phyloP scores from a whole-genome alignment of 2,888 invertebrate species.

The Fabriciana adippe region DNA sequence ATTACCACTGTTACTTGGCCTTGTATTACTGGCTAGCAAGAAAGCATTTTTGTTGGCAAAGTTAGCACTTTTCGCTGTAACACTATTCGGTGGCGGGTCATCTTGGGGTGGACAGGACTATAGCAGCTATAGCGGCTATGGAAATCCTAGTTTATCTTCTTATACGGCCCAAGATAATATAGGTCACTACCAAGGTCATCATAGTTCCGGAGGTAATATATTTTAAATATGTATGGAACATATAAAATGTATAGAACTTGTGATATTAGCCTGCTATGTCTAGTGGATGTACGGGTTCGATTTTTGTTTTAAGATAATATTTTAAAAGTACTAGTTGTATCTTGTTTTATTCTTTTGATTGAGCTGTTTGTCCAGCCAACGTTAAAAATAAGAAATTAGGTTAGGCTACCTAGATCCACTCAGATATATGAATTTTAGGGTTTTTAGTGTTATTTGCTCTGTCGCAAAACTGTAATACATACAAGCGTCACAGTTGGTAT shows the following conservation, averaged over 20 bases:
- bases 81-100: conserved; percentile 83
- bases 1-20: conserved; percentile 87
- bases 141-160: conserved; percentile 56
- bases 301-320: too few species aligned
- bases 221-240: conserved; percentile 15
- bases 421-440: too few species aligned
- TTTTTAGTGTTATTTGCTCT: too few species aligned
- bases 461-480: too few species aligned
- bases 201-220: conserved; percentile 60
- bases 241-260: not conserved
- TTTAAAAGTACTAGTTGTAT: too few species aligned
- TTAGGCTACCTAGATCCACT: too few species aligned
- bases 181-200: conserved; percentile 58
- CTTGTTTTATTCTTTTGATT: too few species aligned
- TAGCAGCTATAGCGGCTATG: conserved; percentile 56
- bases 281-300: too few species aligned
- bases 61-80: conserved; percentile 86
- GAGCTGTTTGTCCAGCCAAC: too few species aligned
- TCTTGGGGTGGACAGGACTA: conserved; percentile 66
- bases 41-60: conserved; percentile 90
- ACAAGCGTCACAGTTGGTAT: too few species aligned
- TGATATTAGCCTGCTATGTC: too few species aligned
- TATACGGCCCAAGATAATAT: conserved; percentile 61
- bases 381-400: too few species aligned
- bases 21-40: conserved; percentile 87